Percentiles rank a stretch among this genome's conserved stretches.
phyloP scores from a whole-genome alignment of 1,140 invertebrate species.

The Drosophila gunungcola region DNA sequence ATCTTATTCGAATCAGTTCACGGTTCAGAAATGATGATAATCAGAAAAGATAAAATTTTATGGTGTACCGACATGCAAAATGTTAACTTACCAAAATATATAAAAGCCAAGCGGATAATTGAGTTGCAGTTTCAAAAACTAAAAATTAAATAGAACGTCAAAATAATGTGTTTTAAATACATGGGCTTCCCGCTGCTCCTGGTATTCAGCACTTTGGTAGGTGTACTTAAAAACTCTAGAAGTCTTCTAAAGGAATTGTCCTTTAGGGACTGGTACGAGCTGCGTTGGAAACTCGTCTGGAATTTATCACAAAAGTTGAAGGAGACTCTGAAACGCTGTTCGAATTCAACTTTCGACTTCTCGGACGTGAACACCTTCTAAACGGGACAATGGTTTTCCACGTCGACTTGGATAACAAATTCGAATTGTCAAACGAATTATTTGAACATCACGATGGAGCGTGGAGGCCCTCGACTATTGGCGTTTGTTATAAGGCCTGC shows the following conservation, averaged over 20 bases:
- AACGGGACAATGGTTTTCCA: constrained; percentile 1
- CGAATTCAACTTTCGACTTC: background rate
- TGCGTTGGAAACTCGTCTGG: background rate
- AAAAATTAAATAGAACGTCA: background rate
- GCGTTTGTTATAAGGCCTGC: background rate
- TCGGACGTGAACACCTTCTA: background rate
- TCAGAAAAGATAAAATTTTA: background rate
- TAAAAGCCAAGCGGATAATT: background rate
- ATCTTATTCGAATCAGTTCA: no score
- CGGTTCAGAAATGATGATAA: no score
- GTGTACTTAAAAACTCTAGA: no score
- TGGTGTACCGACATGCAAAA: constrained; percentile 1
- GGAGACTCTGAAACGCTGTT: constrained; percentile 9
- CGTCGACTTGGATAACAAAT: background rate
- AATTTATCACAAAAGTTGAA: background rate
- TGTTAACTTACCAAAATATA: background rate
- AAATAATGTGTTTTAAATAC: background rate
- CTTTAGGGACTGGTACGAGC: background rate
- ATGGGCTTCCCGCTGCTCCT: background rate
- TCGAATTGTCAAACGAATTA: background rate
- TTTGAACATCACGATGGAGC: background rate
- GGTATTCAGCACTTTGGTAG: background rate
- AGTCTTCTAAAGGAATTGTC: background rate
- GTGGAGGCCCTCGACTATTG: background rate
- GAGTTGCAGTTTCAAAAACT: no score